phyloP scores from a whole-genome alignment of 2,888 invertebrate species.

The Pediacus dermestoides region DNA sequence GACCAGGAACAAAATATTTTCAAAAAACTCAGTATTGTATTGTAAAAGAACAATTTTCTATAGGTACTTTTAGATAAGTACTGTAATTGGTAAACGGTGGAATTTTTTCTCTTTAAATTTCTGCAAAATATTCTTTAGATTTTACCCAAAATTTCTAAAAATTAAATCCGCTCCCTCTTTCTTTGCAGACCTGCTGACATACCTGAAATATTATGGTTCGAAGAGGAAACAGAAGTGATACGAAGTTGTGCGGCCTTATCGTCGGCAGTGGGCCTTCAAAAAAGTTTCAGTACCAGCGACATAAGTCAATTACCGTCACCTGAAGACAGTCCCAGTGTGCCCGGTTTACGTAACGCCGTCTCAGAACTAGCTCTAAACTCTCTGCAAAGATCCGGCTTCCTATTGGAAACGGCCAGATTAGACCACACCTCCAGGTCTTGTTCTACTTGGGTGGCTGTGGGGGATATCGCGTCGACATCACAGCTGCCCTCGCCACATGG shows the following conservation, averaged over 20 bases:
- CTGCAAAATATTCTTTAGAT: too few relatives aligned
- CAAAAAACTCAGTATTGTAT: too few relatives aligned
- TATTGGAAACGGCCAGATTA: conserved; percentile 57
- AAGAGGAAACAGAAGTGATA: conserved; percentile 75
- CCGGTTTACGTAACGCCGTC: conserved; percentile 49
- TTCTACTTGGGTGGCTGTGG: conserved; percentile 85
- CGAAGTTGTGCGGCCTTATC: conserved; percentile 77
- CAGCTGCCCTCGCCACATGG: conserved; percentile 81
- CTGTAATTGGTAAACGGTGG: too few relatives aligned
- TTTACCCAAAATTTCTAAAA: neutral
- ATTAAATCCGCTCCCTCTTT: conserved; percentile 1
- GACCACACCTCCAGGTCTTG: conserved; percentile 65
- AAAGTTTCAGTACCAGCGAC: conserved; percentile 81
- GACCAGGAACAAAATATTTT: too few relatives aligned
- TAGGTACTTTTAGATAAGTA: too few relatives aligned
- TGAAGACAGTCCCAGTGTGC: conserved; percentile 47
- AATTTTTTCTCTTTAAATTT: too few relatives aligned
- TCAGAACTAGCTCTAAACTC: conserved; percentile 60
- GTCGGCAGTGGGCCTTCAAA: conserved; percentile 74
- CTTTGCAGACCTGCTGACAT: conserved; percentile 56
- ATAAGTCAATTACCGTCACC: conserved; percentile 61
- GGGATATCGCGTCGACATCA: conserved; percentile 70
- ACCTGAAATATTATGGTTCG: conserved; percentile 64
- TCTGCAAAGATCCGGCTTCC: conserved; percentile 52
- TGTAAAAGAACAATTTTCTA: too few relatives aligned